A percentile compares a stretch with the other conserved stretches of the same genome.
Evolutionary conservation across 2,888 invertebrate genomes (phyloP).

Genomic region (Petrolisthes manimaculis): DNA sequence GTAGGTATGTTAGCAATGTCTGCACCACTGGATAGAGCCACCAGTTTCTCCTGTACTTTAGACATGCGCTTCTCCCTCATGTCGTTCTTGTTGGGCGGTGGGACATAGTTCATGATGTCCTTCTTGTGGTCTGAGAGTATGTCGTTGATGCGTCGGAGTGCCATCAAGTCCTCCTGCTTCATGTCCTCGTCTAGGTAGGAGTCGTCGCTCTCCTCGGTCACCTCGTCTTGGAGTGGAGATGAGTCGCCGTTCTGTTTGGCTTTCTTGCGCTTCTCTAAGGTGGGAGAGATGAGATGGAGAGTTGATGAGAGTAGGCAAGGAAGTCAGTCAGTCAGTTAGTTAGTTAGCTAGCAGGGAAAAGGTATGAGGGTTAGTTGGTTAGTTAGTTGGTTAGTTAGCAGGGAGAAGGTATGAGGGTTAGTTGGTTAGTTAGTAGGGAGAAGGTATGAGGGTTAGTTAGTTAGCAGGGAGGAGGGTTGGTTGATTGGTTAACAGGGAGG

Average conservation of each 20-base stretch:
- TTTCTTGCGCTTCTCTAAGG: slow-evolving; percentile 58
- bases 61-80: slow-evolving; percentile 63
- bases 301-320: not conserved
- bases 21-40: slow-evolving; percentile 63
- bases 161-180: slow-evolving; percentile 69
- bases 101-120: slow-evolving; percentile 80
- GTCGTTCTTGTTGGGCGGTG: slow-evolving; percentile 66
- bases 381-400: no score
- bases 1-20: slow-evolving; percentile 65
- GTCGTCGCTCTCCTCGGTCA: slow-evolving; percentile 72
- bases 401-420: no score
- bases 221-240: slow-evolving; percentile 64
- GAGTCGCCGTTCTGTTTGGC: slow-evolving; percentile 58
- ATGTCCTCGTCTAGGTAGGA: slow-evolving; percentile 79
- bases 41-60: slow-evolving; percentile 64
- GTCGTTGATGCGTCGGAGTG: slow-evolving; percentile 82
- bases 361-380: no score
- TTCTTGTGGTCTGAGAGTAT: slow-evolving; percentile 86
- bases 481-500: no score
- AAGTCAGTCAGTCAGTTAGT: not conserved
- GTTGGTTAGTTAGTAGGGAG: no score
- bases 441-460: no score
- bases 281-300: not conserved
- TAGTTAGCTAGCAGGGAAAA: no score
- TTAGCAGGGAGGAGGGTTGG: no score